phyloP scores from a whole-genome alignment of 2,888 invertebrate genomes.

The Amiota communis region DNA sequence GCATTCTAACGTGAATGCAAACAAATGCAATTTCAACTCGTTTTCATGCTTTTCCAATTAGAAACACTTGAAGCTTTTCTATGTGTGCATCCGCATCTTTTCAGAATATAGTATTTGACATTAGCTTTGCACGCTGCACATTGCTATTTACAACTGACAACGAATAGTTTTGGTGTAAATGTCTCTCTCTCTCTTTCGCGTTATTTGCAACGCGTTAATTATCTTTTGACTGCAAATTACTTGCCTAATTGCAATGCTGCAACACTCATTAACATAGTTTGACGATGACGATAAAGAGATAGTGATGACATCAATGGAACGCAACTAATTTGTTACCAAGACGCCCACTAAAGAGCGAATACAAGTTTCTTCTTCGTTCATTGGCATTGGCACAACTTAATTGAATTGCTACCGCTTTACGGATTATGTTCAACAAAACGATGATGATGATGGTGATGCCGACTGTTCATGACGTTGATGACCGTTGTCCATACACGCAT shows the following conservation, averaged over 20 bases:
- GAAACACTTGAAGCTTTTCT: slow-evolving; percentile 40
- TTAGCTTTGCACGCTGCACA: slow-evolving; percentile 5
- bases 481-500: not conserved
- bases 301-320: not conserved
- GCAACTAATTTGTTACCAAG: slow-evolving; percentile 20
- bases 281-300: not conserved
- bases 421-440: no score
- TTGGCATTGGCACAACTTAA: slow-evolving; percentile 4
- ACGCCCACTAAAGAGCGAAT: not conserved
- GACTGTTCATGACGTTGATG: no score
- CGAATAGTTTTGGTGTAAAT: not conserved
- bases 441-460: no score
- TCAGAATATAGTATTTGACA: not conserved
- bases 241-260: slow-evolving; percentile 23
- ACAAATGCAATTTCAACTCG: slow-evolving; percentile 43
- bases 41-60: slow-evolving; percentile 63
- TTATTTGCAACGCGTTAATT: slow-evolving; percentile 26
- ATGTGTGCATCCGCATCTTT: not conserved
- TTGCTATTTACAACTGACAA: not conserved
- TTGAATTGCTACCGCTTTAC: slow-evolving; percentile 11
- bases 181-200: slow-evolving; percentile 8
- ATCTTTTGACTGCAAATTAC: slow-evolving; percentile 21
- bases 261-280: slow-evolving; percentile 12
- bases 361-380: not conserved
- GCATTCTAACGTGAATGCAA: slow-evolving; percentile 19